These are phyloP conservation scores for Pelodiscus sinensis DNA, from an alignment of 2,113 vertebrate species.

Conservation along the genomic window DNA sequence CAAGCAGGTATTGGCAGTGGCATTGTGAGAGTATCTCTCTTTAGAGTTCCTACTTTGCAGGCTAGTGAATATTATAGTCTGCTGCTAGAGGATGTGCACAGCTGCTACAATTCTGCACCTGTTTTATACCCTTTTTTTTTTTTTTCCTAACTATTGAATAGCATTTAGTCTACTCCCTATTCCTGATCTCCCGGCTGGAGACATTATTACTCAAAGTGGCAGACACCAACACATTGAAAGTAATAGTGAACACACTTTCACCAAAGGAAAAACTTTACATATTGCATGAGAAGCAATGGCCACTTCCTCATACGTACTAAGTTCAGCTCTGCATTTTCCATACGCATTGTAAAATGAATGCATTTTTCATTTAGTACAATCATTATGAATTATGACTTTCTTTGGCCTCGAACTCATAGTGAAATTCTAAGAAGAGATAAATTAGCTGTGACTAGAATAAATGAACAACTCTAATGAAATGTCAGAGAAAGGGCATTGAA, in stretches of 20 bases:
- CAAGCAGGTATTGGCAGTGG: not conserved
- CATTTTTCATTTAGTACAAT: slow-evolving; percentile 4
- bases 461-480: not conserved
- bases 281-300: not conserved
- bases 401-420: not conserved
- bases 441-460: not conserved
- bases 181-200: not conserved
- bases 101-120: not conserved
- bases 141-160: not conserved
- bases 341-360: not conserved
- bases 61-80: not conserved
- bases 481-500: not conserved
- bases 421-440: slow-evolving; percentile 25
- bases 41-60: not conserved
- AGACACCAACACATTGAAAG: not conserved
- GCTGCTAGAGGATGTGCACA: not conserved
- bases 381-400: not conserved
- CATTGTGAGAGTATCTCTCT: accelerated
- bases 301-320: not conserved
- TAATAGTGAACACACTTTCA: not conserved
- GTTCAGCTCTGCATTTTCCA: not conserved
- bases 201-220: not conserved
- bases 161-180: not conserved
- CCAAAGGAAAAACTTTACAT: not conserved
- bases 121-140: not conserved